Conservation (phyloP, 92 coral and sea anemone species). For the Phymanthus crucifer region DNA sequence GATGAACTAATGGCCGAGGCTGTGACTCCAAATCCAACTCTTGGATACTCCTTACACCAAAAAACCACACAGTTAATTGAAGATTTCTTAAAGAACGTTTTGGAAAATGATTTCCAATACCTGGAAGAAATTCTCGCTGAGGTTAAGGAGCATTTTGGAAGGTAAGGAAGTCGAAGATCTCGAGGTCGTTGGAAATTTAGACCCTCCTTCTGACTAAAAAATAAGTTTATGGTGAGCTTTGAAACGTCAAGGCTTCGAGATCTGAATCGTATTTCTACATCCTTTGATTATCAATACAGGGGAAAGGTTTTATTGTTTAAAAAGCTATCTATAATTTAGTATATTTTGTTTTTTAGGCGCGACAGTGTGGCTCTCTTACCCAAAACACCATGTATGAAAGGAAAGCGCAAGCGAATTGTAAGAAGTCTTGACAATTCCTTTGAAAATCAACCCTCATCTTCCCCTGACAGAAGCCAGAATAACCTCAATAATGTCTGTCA, state of each 20-base stretch:
- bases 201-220: neutral
- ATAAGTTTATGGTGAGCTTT: too few species aligned
- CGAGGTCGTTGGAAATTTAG: neutral
- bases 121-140: conserved; percentile 80
- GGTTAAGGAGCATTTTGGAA: conserved; percentile 83
- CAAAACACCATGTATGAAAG: conserved; percentile 83
- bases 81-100: conserved; percentile 30
- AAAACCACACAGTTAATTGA: conserved; percentile 56
- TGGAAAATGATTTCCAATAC: conserved; percentile 68
- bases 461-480: neutral
- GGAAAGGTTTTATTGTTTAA: neutral
- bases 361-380: conserved; percentile 74
- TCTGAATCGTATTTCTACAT: neutral
- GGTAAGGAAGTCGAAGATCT: conserved; percentile 44
- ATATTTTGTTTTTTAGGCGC: conserved; percentile 31
- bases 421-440: conserved; percentile 3
- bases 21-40: conserved; percentile 5
- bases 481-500: neutral
- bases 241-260: too few species aligned
- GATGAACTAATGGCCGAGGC: conserved; percentile 47
- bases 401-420: conserved; percentile 37
- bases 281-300: neutral
- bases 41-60: conserved; percentile 68
- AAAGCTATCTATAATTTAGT: neutral
- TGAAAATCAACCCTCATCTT: conserved; percentile 4